phyloP scores from a whole-genome alignment of 2,888 invertebrate species.

The Melinaea menophilus region DNA sequence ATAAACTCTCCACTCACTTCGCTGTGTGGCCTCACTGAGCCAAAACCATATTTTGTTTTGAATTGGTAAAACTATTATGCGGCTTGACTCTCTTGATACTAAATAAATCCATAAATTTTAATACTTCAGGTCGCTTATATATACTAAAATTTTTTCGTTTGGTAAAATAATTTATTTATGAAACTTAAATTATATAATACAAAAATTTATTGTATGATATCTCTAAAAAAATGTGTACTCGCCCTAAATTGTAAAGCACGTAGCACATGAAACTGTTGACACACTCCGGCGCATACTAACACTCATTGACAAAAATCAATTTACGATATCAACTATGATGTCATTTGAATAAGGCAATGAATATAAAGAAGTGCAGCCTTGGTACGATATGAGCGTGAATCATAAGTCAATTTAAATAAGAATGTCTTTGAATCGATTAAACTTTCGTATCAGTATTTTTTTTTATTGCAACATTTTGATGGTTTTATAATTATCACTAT shows the following conservation, averaged over 20 bases:
- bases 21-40: conserved; percentile 15
- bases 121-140: not conserved
- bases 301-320: conserved; percentile 39
- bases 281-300: conserved; percentile 45
- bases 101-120: not conserved
- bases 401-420: too few species aligned
- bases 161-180: not conserved
- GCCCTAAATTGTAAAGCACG: conserved; percentile 36
- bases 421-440: too few species aligned
- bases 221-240: conserved; percentile 12
- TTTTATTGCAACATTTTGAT: too few species aligned
- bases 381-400: too few species aligned
- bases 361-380: too few species aligned
- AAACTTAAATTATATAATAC: not conserved
- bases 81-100: too few species aligned
- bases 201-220: not conserved
- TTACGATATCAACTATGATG: conserved; percentile 2
- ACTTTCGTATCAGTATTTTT: too few species aligned
- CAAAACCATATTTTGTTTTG: conserved; percentile 12
- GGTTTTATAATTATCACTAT: too few species aligned
- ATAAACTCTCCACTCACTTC: conserved; percentile 35
- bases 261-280: conserved; percentile 38
- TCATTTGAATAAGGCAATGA: too few species aligned
- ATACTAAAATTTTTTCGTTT: not conserved
- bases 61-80: conserved; percentile 12